phyloP scores from a whole-genome alignment of 2,888 invertebrate genomes.

The Temnothorax unifasciatus region DNA sequence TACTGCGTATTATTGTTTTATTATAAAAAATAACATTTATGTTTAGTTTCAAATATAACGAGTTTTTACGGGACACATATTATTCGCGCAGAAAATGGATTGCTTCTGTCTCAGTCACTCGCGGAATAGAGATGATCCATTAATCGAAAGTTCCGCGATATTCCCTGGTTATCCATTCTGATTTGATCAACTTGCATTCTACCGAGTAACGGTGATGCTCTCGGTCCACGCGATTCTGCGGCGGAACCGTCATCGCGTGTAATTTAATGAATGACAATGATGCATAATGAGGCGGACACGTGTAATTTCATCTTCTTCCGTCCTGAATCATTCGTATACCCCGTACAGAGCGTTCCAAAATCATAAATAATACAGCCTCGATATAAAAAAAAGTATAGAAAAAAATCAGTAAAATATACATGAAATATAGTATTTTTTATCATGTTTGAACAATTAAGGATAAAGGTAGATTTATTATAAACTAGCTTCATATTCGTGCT shows the following conservation, averaged over 20 bases:
- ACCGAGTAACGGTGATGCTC: constrained; percentile 35
- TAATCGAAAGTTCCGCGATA: constrained; percentile 55
- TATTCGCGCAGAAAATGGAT: constrained; percentile 42
- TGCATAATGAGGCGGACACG: constrained; percentile 47
- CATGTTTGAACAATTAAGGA: background rate
- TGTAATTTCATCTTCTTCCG: constrained; percentile 60
- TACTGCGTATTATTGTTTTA: background rate
- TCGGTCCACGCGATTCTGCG: constrained; percentile 14
- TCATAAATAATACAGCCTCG: background rate
- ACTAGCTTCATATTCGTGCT: too few species aligned
- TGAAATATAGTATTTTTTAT: background rate
- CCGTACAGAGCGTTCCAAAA: background rate
- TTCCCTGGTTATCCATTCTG: constrained; percentile 42
- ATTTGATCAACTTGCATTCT: constrained; percentile 47
- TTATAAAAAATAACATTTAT: background rate
- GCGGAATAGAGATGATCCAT: constrained; percentile 34
- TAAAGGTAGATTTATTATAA: background rate
- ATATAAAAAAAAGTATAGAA: too few species aligned
- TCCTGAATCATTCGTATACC: background rate
- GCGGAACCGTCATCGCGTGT: constrained; percentile 40
- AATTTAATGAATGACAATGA: constrained; percentile 59
- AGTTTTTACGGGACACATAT: background rate
- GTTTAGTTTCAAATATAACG: constrained; percentile 3
- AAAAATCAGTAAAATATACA: background rate
- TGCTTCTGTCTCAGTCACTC: constrained; percentile 4